phyloP scores from a whole-genome alignment of 2,888 invertebrate species.

The Pristionchus entomophagus region DNA sequence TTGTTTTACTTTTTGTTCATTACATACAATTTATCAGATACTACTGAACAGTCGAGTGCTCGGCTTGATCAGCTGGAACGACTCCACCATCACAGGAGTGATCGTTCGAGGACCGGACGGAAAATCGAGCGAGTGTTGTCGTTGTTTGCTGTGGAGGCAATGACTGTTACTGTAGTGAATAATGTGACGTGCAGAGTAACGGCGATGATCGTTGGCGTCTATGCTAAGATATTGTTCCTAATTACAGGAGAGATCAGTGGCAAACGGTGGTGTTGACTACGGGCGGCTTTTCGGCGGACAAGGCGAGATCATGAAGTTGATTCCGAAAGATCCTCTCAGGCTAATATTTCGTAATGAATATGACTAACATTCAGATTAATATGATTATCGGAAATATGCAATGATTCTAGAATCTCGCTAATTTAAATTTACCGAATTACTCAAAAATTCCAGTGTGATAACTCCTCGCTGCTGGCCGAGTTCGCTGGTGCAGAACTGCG shows the following conservation, averaged over 20 bases:
- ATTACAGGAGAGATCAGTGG: constrained; percentile 61
- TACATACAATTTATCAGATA: neutral
- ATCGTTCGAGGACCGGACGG: constrained; percentile 51
- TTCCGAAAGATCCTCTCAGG: too few relatives aligned
- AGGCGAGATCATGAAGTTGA: too few relatives aligned
- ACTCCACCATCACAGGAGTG: constrained; percentile 69
- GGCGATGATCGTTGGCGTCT: neutral
- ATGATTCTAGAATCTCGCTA: too few relatives aligned
- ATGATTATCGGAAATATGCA: too few relatives aligned
- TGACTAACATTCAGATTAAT: too few relatives aligned
- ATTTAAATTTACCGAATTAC: too few relatives aligned
- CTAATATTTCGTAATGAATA: too few relatives aligned
- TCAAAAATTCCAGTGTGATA: constrained; percentile 49
- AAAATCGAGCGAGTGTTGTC: constrained; percentile 50
- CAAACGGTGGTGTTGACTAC: constrained; percentile 74
- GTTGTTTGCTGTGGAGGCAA: neutral
- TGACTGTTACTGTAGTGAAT: too few relatives aligned
- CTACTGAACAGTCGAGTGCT: constrained; percentile 49
- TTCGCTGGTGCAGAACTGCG: constrained; percentile 62
- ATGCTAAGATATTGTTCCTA: neutral
- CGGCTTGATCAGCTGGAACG: constrained; percentile 68
- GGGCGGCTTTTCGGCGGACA: constrained; percentile 75
- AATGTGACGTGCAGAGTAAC: too few relatives aligned
- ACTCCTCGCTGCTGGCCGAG: constrained; percentile 69
- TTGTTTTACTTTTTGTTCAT: neutral